Evolutionary conservation across 2,888 invertebrate genomes (phyloP).

Genomic region (Drosophila heteroneura): DNA sequence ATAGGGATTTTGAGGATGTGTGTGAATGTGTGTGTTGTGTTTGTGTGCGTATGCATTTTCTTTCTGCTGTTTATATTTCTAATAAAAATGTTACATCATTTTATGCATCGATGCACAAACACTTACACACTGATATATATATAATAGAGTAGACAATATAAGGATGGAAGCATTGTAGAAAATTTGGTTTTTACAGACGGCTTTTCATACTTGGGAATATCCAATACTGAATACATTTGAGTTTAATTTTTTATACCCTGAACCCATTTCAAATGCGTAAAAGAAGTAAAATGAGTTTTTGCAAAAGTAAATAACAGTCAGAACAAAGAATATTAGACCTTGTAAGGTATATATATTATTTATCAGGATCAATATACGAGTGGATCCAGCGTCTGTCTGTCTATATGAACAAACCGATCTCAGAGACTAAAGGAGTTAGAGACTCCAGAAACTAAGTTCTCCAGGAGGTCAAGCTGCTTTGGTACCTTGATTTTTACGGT

Average conservation of each 20-base stretch:
- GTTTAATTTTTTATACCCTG: neutral
- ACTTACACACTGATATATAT: neutral
- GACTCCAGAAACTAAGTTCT: neutral
- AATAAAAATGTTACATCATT: constrained; percentile 78
- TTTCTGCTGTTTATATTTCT: constrained; percentile 76
- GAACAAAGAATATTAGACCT: neutral
- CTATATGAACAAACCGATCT: neutral
- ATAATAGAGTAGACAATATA: neutral
- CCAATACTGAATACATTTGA: neutral
- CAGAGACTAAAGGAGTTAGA: neutral
- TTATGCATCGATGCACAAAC: constrained; percentile 66
- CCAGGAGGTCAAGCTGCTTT: neutral
- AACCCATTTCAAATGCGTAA: neutral
- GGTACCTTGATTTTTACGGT: too few species aligned
- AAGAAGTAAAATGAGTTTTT: too few species aligned
- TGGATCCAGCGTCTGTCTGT: neutral
- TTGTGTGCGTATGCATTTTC: constrained; percentile 42
- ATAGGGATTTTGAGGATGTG: constrained; percentile 39
- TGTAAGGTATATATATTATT: neutral
- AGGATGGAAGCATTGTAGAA: neutral
- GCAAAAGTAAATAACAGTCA: neutral
- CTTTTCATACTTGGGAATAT: neutral
- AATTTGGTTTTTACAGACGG: neutral
- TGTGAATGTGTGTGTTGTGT: constrained; percentile 6
- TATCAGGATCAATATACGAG: neutral